These are phyloP conservation scores for Lipophrys pholis DNA, from an alignment of 2,113 vertebrate genomes.

Conservation along the genomic window DNA sequence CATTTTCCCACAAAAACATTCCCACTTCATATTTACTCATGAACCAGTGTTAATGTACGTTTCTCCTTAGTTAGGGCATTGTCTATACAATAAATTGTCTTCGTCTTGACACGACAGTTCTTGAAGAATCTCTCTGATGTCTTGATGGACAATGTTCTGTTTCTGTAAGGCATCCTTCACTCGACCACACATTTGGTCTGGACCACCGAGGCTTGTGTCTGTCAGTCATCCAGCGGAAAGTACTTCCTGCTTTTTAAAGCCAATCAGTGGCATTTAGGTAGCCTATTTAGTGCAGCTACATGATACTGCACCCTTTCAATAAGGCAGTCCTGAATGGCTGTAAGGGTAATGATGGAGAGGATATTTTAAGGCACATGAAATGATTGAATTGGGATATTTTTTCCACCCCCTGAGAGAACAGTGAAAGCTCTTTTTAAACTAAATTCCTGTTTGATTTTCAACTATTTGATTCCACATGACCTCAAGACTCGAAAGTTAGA, in stretches of 20 bases:
- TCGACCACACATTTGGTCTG: neutral
- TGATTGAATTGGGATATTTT: neutral
- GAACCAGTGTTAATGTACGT: too few relatives aligned
- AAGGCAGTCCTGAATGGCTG: neutral
- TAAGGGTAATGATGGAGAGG: neutral
- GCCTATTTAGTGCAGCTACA: slow-evolving; percentile 8
- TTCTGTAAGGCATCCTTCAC: neutral
- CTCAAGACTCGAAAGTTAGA: neutral
- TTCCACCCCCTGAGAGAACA: neutral
- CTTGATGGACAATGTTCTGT: too few relatives aligned
- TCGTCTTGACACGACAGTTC: too few relatives aligned
- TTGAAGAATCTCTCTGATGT: too few relatives aligned
- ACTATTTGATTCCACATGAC: neutral
- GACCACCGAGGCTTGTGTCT: slow-evolving; percentile 11
- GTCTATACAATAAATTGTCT: too few relatives aligned
- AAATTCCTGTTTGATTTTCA: neutral
- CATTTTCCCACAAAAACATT: too few relatives aligned
- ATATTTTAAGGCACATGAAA: neutral
- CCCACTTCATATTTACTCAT: too few relatives aligned
- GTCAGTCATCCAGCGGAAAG: slow-evolving; percentile 17
- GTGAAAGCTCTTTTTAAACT: neutral
- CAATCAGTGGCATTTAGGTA: slow-evolving; percentile 39
- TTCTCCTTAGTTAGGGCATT: too few relatives aligned
- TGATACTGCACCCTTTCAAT: slow-evolving; percentile 1
- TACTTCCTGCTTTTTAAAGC: slow-evolving; percentile 34